Evolutionary conservation across 2,113 vertebrate genomes (phyloP), one percentile per base, ranked within the genome.

Genomic region (Catharus bicknelli): DNA sequence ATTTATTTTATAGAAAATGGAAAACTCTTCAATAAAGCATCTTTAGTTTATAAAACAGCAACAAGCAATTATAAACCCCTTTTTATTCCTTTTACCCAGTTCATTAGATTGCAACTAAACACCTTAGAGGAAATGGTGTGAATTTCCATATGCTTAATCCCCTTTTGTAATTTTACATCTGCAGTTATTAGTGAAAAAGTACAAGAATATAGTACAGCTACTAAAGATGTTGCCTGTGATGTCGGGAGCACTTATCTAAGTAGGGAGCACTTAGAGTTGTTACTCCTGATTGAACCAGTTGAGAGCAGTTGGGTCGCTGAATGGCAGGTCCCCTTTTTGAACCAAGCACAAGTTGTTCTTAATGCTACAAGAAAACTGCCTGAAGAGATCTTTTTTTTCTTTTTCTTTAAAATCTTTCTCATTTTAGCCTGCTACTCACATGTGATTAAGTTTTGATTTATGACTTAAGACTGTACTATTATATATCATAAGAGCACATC

Each of bases 1-100:
- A 84, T 40, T 78, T 83, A 43, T 53, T 90, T 88, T 76, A 59
- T 68, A 93, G 34, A 69, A 94, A 88, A 83, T 68, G 38, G 23
- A 86, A 94, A 75, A 64, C 16, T 50, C 23, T 83, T 96, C 75
- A 34, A 21, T 77, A 47, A 79, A 79, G 47, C 6, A 45, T 14
- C 19, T 58, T 78, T 69, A n/a, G 11, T 79, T 86, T 73, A 62
- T 48, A 73, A 63, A 54, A 16, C 38, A 83, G 29, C 34, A 84
- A 78, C 6, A 86, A 38, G 22, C 13, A 67, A 10, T 21, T 69
- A 14, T n/a, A 47, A 50, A 6, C 2, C 13, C 13, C 16, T 62
- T 68, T 68, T 43, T 38, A 7, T 73, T 77, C 40, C 48, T 79
- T 76, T 74, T 70, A 38, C 12, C 18, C 8, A 17, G 10, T 78